Percentiles rank a stretch among this genome's conserved stretches.
These are phyloP conservation scores for Casuarius casuarius DNA, from an alignment of 2,113 vertebrate genomes.

Conservation along the genomic window DNA sequence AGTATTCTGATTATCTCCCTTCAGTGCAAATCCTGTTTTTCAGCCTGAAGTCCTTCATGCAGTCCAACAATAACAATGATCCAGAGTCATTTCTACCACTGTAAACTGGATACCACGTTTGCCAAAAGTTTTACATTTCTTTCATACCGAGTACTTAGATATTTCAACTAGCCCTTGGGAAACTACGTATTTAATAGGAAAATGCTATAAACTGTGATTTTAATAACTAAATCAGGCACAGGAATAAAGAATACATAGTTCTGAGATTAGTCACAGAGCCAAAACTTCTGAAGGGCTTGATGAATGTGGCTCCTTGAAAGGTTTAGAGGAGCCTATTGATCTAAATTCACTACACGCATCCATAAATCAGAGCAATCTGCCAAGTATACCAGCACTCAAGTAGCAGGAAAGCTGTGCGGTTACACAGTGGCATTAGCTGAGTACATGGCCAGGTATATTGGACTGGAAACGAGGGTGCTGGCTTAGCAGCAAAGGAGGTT, in stretches of 20 bases:
- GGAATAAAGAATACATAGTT: background rate
- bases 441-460: background rate
- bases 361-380: constrained; percentile 11
- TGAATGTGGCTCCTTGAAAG: background rate
- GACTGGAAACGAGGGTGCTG: background rate
- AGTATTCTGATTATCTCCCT: background rate
- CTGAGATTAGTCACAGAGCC: background rate
- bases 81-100: background rate
- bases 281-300: background rate
- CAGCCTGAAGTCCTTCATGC: background rate
- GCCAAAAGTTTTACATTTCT: background rate
- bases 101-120: background rate
- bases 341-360: background rate
- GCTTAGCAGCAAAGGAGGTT: background rate
- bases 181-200: background rate
- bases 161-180: constrained; percentile 9
- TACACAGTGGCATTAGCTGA: background rate
- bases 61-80: background rate
- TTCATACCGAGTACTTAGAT: background rate
- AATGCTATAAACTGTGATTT: constrained; percentile 26
- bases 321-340: background rate
- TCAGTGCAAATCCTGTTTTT: background rate
- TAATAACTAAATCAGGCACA: constrained; percentile 9
- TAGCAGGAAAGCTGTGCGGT: background rate
- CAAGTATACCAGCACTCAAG: background rate